Conservation (phyloP, 2,797 vertebrate species). For the Varecia variegata region DNA sequence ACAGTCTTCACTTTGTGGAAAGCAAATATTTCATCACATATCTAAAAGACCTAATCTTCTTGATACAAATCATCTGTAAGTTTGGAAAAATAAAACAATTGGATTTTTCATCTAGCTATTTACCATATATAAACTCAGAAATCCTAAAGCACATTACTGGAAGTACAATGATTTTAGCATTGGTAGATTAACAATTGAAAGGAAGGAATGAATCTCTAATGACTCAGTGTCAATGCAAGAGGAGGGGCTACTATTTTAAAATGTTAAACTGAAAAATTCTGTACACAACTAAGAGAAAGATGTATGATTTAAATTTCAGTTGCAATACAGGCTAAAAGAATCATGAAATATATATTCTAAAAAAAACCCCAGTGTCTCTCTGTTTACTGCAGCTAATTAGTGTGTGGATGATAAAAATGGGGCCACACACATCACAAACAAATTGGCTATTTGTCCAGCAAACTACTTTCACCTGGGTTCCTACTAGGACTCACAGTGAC, state of each 20-base stretch:
- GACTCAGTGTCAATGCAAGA: not conserved
- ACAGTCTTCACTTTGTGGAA: not conserved
- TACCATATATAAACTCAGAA: not conserved
- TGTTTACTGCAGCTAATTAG: slow-evolving; percentile 8
- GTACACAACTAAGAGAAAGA: not conserved
- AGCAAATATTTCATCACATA: not conserved
- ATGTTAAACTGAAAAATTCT: not conserved
- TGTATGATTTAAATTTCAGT: not conserved
- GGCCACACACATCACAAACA: not conserved
- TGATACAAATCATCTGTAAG: not conserved
- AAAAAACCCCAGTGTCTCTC: not conserved
- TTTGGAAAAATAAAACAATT: not conserved
- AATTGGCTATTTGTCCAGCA: slow-evolving; percentile 26
- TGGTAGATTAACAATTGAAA: not conserved
- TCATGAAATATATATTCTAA: not conserved
- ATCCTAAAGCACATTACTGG: not conserved
- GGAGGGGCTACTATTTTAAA: not conserved
- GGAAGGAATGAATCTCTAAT: not conserved
- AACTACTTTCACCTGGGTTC: not conserved
- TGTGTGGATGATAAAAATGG: not conserved
- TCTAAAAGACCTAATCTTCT: not conserved
- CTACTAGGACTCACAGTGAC: not conserved
- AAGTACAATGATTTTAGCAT: not conserved
- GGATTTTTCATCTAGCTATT: not conserved
- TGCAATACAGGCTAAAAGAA: not conserved